Evolutionary conservation across 2,113 vertebrate species (phyloP), one percentile per base, ranked within the genome.

Genomic region (Aplodontia rufa): DNA sequence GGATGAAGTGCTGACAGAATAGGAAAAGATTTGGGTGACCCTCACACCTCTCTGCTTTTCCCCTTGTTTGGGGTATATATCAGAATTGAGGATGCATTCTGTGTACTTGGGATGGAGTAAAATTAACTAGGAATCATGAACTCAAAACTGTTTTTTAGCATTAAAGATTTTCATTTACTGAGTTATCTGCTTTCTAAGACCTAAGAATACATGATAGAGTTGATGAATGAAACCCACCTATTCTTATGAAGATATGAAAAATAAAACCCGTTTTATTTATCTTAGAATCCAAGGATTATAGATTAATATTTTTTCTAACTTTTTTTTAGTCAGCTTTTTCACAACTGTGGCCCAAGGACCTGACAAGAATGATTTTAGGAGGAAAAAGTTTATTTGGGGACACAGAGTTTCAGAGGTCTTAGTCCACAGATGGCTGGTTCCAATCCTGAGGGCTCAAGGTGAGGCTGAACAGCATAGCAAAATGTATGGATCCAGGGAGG

Each of bases 191-290:
- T 93, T 81, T 85, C 7, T 28, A 68, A 92, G 32, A 60, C 16
- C n/a, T 28, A 76, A 75, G 62, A 78, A 81, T 32, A 80, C 55
- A 26, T 42, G 37, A 85, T 37, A 68, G 24, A 83, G 20, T 53
- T 66, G 20, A 47, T 92, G 51, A 92, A 76, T 88, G 74, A 87
- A 88, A 92, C 49, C 26, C n/a, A 47, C 14, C 78, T 5, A 66
- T 12, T 47, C 42, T 81, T 78, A 53, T 45, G 32, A 80, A 91
- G 80, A 87, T 72, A 42, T 32, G 47, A 4, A 32, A 92, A 84
- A 86, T 74, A 19, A 89, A 96, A 53, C 6, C 30, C 78, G 1
- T 78, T 75, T 96, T 35, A 92, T 92, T 85, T 53, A 60, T 83
- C 12, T 64, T 72, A 83, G 14, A 95, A 16, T 91, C 35, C 35